These are phyloP conservation scores for Nebria ingens DNA, from an alignment of 1,140 invertebrate genomes.

Conservation along the genomic window DNA sequence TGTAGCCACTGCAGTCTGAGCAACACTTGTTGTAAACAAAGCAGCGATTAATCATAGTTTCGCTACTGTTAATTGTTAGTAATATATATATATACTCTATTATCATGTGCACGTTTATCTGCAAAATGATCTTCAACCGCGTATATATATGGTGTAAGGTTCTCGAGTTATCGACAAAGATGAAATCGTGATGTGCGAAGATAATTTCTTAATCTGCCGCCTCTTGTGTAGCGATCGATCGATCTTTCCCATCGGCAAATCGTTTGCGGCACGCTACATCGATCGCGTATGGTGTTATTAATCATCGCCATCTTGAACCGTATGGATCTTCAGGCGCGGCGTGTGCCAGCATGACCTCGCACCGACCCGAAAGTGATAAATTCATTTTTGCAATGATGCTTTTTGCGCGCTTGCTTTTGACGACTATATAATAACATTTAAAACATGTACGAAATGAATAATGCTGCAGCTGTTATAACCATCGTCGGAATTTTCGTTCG, in stretches of 20 bases:
- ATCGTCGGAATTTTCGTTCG: no score
- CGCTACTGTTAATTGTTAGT: background rate
- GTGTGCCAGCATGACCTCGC: background rate
- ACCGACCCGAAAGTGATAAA: background rate
- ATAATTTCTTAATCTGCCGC: background rate
- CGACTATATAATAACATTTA: no score
- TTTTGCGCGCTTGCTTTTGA: background rate
- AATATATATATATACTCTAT: no score
- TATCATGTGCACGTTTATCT: background rate
- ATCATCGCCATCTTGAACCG: no score
- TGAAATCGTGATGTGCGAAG: background rate
- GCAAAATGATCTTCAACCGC: background rate
- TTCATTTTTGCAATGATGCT: slow-evolving; percentile 5
- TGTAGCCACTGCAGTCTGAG: background rate
- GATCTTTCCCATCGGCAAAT: no score
- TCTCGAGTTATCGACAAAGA: background rate
- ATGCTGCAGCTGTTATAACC: background rate
- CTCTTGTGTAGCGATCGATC: background rate
- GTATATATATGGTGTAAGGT: no score
- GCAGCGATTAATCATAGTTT: background rate
- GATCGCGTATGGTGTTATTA: no score
- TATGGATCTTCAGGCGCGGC: background rate
- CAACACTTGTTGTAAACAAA: background rate
- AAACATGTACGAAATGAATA: background rate
- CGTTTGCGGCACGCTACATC: no score